Base-by-base conservation (phyloP, 1,140 invertebrate genomes). In the Micrasema minimum region DNA sequence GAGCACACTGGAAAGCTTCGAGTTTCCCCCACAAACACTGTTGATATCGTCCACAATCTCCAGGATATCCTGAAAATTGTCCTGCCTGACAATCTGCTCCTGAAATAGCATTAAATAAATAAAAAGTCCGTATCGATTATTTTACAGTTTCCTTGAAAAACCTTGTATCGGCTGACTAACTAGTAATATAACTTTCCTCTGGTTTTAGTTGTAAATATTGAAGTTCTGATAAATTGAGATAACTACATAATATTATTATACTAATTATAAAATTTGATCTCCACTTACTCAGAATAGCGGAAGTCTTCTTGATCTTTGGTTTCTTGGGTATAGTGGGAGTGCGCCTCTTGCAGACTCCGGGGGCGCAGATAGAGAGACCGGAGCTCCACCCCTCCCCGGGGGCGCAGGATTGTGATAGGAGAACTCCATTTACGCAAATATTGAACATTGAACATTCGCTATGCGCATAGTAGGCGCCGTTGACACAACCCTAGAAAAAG, bases 1-100 rank as follows among this genome's bases (percentile, higher is more conserved):
- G 85, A 18, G 89, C 88, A 79, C 93, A 95, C 0, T 87, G 82
- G 72, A 90, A 91, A 35, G 87, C 82, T 77, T 93, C 86, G 14
- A 89, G 89, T 75, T 89, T 88, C 16, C 92, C 92, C 87, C 92
- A 94, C 2, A 93, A 81, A 77, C 94, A 96, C 22, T 91, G 87
- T 53, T 90, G 83, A 77, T 94, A 96, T 64, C 89, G 88, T 0
- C 83, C 83, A 74, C 93, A 96, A 75, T 93, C 90, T 0, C 86
- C 86, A 5, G 89, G 87, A 57, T 90, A 87, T 1, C 81, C 75
- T 0, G 87, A 85, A 75, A 89, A 92, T 43, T 86, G 81, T 10
- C 91, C 91, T n/a, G 87, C 85, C 20, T 87, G 79, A 76, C 92
- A 93, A 0, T 80, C 76, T 68, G 83, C 83, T 38, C 82, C 86